phyloP scores from a whole-genome alignment of 2,888 invertebrate genomes.

The Mesorhabditis spiculigera region DNA sequence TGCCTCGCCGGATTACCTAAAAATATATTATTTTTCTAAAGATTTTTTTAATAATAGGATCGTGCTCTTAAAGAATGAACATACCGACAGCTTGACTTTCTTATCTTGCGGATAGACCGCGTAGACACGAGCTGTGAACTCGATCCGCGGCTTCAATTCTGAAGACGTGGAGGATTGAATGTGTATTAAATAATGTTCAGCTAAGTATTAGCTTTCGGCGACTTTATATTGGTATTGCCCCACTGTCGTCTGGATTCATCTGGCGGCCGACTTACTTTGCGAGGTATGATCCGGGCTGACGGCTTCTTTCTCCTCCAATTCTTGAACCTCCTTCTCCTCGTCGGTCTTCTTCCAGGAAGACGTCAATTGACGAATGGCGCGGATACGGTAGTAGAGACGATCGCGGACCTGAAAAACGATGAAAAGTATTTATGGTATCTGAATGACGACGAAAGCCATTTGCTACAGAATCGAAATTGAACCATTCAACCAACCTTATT shows the following conservation, averaged over 20 bases:
- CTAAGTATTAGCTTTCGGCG: no score
- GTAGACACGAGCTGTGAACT: constrained; percentile 43
- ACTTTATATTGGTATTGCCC: no score
- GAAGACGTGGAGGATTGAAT: constrained; percentile 12
- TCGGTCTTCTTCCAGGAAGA: constrained; percentile 35
- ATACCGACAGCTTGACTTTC: constrained; percentile 26
- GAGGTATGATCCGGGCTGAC: constrained; percentile 15
- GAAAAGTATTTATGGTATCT: not conserved
- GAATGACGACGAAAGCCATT: no score
- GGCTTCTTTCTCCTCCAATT: constrained; percentile 16
- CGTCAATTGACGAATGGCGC: constrained; percentile 56
- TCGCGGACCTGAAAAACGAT: constrained; percentile 58
- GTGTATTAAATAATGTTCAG: no score
- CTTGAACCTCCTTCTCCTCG: constrained; percentile 27
- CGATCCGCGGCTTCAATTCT: constrained; percentile 33
- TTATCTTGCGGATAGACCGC: constrained; percentile 27
- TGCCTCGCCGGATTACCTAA: constrained; percentile 39
- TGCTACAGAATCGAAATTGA: no score
- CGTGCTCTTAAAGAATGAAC: not conserved
- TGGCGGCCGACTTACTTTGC: constrained; percentile 17
- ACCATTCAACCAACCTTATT: constrained; percentile 59
- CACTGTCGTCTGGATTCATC: no score
- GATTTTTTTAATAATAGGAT: no score
- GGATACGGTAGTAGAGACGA: constrained; percentile 67
- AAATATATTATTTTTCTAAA: constrained; percentile 5